These are phyloP conservation scores for Chouioia cunea DNA, from an alignment of 2,888 invertebrate species.

Conservation along the genomic window DNA sequence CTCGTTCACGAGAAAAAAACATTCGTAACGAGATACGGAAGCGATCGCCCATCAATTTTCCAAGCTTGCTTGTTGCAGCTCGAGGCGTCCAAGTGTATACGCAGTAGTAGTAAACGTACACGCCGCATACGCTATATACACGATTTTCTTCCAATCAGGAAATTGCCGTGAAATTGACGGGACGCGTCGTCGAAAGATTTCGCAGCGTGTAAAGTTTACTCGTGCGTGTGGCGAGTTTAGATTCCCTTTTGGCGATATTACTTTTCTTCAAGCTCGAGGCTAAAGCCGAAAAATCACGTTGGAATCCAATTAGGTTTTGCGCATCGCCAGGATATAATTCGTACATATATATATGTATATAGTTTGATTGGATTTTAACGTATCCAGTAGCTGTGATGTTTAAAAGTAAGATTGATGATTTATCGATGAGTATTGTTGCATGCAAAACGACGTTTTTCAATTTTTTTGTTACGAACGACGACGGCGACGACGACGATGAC, in stretches of 20 bases:
- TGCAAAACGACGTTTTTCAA: too few species aligned
- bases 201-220: conserved; percentile 18
- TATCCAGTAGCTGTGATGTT: conserved; percentile 4
- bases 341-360: too few species aligned
- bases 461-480: too few species aligned
- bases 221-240: conserved; percentile 29
- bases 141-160: conserved; percentile 55
- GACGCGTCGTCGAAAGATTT: neutral
- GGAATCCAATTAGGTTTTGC: too few species aligned
- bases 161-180: conserved; percentile 64
- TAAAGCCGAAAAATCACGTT: too few species aligned
- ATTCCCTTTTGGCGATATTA: conserved; percentile 28
- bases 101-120: conserved; percentile 25
- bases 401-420: conserved; percentile 26
- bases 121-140: conserved; percentile 9
- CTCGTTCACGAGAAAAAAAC: neutral
- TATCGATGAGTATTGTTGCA: too few species aligned
- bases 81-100: neutral
- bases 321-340: too few species aligned
- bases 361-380: conserved; percentile 46
- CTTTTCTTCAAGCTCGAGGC: neutral
- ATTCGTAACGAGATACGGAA: neutral
- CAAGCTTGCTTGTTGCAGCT: neutral
- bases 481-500: too few species aligned
- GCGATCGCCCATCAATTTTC: neutral